Base-by-base conservation (phyloP, 1,140 invertebrate species). In the Hylaeus volcanicus region DNA sequence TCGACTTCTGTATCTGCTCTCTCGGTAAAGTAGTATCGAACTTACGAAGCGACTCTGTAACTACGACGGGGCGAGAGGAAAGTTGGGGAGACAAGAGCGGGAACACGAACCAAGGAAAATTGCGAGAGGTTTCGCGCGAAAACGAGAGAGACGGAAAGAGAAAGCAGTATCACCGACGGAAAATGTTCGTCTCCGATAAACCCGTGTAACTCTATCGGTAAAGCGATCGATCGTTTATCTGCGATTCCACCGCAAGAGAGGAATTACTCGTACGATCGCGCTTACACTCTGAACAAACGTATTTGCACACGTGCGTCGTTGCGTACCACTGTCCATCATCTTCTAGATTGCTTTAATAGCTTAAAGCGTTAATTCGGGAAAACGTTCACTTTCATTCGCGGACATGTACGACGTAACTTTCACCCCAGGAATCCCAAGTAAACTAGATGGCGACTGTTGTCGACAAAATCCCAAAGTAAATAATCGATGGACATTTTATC, bases 181-280 rank as follows among this genome's bases (percentile, higher is more conserved):
- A 60, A 66, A 64, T 15, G 64, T 48, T 66, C 48, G 43, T 66
- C 64, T 48, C 15, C 45, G 64, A 15, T 15, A 15, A 48, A 48
- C 12, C 41, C 64, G 64, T 15, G 64, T n/a, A 70, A 53, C 68
- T 26, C 51, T 26, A 70, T 48, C 43, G 51, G 51, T 37, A 76
- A 73, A 55, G n/a, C 51, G 53, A 70, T 70, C 51, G 53, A 70
- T 70, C 51, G 51, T 75, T 55, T 51, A 41, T 61, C 45, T 15
- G 51, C 26, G 56, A 72, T 63, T 71, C 37, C 6, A 14, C 15
- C 9, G 15, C 41, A 26, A 26, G n/a, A 45, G 5, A 6, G 26
- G 14, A 2, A 4, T 3, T 15, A 4, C 9, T 1, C 9, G 14
- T 37, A 4, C 56, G 71, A 61, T 61, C 69, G 15, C n/a, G 9